Conservation (phyloP, 2,113 vertebrate genomes). For the Opisthocomus hoazin region DNA sequence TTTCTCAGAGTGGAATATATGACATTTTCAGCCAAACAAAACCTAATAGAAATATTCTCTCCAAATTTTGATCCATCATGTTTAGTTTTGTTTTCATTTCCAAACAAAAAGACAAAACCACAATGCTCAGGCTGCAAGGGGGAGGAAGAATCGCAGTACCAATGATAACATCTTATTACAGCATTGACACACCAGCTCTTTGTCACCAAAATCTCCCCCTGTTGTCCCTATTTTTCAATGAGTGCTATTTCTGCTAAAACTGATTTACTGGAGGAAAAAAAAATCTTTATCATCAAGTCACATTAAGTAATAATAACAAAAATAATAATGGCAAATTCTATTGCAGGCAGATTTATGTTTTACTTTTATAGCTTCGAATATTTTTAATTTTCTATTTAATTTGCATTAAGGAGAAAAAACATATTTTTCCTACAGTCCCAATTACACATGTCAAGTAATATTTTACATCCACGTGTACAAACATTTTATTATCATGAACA, state of each 20-base stretch:
- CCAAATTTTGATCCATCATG: neutral
- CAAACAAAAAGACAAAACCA: neutral
- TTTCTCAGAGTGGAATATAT: neutral
- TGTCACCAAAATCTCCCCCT: neutral
- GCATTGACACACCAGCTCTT: neutral
- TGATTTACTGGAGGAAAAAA: neutral
- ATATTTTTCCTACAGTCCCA: neutral
- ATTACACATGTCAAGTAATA: neutral
- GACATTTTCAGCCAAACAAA: neutral
- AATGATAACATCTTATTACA: neutral
- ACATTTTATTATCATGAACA: neutral
- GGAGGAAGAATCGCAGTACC: neutral
- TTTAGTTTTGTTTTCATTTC: neutral
- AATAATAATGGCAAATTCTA: neutral
- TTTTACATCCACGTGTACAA: neutral
- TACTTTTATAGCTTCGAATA: neutral
- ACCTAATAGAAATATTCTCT: neutral
- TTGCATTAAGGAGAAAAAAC: neutral
- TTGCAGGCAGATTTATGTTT: neutral
- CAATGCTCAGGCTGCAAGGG: neutral
- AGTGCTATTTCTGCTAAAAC: neutral
- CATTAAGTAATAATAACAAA: neutral
- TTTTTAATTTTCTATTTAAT: neutral
- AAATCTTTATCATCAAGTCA: neutral
- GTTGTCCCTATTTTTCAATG: neutral